Evolutionary conservation across 2,113 vertebrate genomes (phyloP).

Genomic region (Limanda limanda): DNA sequence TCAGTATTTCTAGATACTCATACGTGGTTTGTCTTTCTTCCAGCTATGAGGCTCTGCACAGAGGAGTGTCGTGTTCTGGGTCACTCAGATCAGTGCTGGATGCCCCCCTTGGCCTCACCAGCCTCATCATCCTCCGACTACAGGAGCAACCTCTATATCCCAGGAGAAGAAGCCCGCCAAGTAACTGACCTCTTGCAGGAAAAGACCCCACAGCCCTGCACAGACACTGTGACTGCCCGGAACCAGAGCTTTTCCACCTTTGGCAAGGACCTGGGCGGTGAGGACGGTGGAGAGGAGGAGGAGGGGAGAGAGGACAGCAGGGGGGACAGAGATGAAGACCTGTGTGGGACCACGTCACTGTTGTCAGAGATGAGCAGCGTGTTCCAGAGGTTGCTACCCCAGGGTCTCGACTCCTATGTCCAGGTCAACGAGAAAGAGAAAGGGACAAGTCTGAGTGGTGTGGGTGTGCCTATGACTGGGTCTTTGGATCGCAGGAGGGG

Average conservation of each 20-base stretch:
- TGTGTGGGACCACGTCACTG: conserved; percentile 87
- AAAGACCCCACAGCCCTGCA: conserved; percentile 85
- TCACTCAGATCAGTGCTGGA: conserved; percentile 99
- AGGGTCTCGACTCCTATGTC: conserved; percentile 87
- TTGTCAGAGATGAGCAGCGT: conserved; percentile 97
- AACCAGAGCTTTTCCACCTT: conserved; percentile 98
- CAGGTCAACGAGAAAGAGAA: conserved; percentile 86
- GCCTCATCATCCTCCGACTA: conserved; percentile 91
- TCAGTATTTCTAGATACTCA: conserved; percentile 6
- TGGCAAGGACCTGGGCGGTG: conserved; percentile 87
- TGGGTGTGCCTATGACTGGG: conserved; percentile 74
- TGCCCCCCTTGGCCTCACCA: conserved; percentile 90
- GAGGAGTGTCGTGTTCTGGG: conserved; percentile 96
- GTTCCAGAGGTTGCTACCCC: conserved; percentile 93
- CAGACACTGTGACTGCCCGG: conserved; percentile 74
- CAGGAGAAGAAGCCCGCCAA: conserved; percentile 89
- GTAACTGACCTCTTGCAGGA: conserved; percentile 81
- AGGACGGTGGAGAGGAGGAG: conserved; percentile 58
- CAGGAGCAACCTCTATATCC: conserved; percentile 96
- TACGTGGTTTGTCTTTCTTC: conserved; percentile 18
- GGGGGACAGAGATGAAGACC: conserved; percentile 66
- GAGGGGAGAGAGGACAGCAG: conserved; percentile 72
- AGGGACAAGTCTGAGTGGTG: conserved; percentile 75
- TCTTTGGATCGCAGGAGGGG: conserved; percentile 92
- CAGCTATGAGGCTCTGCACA: conserved; percentile 95